Base-by-base conservation (phyloP, 2,888 invertebrate genomes). In the Microplitis deprimator region DNA sequence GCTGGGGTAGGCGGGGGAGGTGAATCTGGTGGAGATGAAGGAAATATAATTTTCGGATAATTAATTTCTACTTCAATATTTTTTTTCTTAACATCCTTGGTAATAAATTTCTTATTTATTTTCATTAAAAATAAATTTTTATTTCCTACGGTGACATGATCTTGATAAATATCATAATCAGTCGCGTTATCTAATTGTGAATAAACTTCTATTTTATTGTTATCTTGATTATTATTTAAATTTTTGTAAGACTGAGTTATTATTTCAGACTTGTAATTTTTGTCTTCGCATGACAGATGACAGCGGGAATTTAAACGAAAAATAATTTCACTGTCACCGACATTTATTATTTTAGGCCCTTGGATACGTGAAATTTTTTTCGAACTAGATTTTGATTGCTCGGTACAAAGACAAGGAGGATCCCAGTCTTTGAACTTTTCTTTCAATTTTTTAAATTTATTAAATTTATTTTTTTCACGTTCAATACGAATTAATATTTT, bases 401-500 rank as follows among this genome's bases (percentile, higher is more conserved):
- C 50, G 8, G 4, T 6, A 61, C 89, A 88, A 59, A 88, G 86
- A 64, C 88, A 88, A 3, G 87, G 87, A 6, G 88, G 88, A 60
- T 86, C 85, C 88, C 88, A 89, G 5, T 79, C 77, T n/a, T 69
- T 77, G 0, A 38, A 79, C 68, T 77, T 79, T 67, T 79, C 83
- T n/a, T 81, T 83, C 10, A 13, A 50, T 50, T 50, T 50, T 50
- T 50, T 50, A 6, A 50, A 50, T 50, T 50, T 50, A 4, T 4
- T 13, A 3, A 78, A 82, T 90, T 91, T 82, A 81, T 90, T 81
- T 88, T 92, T 89, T 88, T 93, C 89, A 90, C 93, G 87, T 89
- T 92, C 93, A 38, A 94, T 92, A 20, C 93, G 90, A 75, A 94
- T 94, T 80, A 92, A 93, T 16, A 94, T 89, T 83, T 93, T 92